A percentile compares a stretch with the other conserved stretches of the same genome.
phyloP scores from a whole-genome alignment of 2,113 vertebrate species.

The Hylia prasina region DNA sequence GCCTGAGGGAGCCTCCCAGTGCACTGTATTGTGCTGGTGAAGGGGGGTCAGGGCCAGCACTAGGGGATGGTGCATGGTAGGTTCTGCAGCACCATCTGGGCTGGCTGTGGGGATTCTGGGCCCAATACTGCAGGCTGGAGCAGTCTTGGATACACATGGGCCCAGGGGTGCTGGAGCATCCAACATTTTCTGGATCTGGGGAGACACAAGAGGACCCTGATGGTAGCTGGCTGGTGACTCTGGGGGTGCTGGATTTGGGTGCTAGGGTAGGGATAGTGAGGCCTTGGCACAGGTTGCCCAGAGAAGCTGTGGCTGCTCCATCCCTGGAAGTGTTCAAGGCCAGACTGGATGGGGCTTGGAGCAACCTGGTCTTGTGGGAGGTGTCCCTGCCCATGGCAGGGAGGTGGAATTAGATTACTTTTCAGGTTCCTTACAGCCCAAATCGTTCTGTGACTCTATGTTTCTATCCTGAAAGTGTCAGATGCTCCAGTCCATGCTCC shows the following conservation, averaged over 20 bases:
- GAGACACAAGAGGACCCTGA: background rate
- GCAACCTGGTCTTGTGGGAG: background rate
- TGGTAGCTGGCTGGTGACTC: background rate
- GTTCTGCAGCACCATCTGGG: fast-evolving
- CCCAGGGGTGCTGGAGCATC: background rate
- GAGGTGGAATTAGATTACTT: background rate
- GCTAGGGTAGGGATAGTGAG: no score
- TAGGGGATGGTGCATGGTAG: fast-evolving
- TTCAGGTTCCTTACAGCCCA: background rate
- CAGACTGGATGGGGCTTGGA: background rate
- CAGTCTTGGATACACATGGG: fast-evolving
- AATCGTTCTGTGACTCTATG: background rate
- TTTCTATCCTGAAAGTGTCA: background rate
- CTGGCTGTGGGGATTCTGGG: no score
- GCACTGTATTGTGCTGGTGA: background rate
- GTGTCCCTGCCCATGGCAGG: background rate
- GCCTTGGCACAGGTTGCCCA: background rate
- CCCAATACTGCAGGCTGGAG: fast-evolving
- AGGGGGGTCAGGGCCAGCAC: background rate
- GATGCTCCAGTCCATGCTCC: background rate
- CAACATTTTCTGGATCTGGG: background rate
- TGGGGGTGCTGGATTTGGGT: background rate
- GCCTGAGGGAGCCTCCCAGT: background rate
- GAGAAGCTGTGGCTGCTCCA: background rate
- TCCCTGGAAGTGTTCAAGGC: background rate